These are phyloP conservation scores for Lottia scabra DNA, from an alignment of 2,888 invertebrate species.

Conservation along the genomic window DNA sequence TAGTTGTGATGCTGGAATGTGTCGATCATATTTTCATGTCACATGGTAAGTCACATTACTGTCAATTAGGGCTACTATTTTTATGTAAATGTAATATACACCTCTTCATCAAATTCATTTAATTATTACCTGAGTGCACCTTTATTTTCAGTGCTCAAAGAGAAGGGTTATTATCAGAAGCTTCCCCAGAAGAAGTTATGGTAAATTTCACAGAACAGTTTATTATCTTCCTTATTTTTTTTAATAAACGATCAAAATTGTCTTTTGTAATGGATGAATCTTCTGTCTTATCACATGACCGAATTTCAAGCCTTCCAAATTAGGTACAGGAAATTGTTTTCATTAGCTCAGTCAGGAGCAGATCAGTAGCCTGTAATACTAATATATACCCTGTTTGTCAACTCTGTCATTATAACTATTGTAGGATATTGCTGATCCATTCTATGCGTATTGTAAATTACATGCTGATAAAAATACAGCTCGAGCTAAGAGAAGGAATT, in stretches of 20 bases:
- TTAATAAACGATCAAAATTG: background rate
- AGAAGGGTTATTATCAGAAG: constrained; percentile 91
- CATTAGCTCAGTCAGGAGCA: background rate
- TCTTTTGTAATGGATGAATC: too few species aligned
- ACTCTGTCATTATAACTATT: constrained; percentile 8
- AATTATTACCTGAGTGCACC: background rate
- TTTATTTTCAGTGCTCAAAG: constrained; percentile 82
- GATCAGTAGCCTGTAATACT: background rate
- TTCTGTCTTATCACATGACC: too few species aligned
- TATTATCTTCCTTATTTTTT: background rate
- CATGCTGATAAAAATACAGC: constrained; percentile 93
- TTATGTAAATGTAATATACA: too few species aligned
- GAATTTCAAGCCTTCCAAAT: too few species aligned
- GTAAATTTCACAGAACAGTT: too few species aligned
- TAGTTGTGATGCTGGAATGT: constrained; percentile 98
- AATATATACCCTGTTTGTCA: background rate
- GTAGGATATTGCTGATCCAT: constrained; percentile 84
- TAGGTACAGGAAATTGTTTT: too few species aligned
- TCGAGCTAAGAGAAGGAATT: constrained; percentile 75
- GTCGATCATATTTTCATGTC: constrained; percentile 96
- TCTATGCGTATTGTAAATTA: constrained; percentile 94
- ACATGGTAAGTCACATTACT: constrained; percentile 76
- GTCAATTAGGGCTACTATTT: too few species aligned
- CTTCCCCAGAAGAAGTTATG: constrained; percentile 73
- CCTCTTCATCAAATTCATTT: too few species aligned